Percentiles rank a stretch among this genome's conserved stretches.
phyloP scores from a whole-genome alignment of 2,888 invertebrate species.

The Leptopilina myrica region DNA sequence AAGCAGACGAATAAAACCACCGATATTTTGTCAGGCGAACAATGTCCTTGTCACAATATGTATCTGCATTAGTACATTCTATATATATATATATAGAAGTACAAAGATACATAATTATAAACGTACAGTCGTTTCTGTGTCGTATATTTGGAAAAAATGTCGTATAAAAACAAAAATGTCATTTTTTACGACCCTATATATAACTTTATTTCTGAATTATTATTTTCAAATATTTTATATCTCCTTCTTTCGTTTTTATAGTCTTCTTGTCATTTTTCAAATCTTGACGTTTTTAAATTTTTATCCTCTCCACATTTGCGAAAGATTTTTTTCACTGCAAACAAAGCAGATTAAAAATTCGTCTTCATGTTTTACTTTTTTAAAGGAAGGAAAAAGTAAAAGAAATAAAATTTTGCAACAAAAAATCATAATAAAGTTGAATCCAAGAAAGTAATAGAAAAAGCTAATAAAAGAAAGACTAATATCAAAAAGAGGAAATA shows the following conservation, averaged over 20 bases:
- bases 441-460: too few relatives aligned
- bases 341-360: too few relatives aligned
- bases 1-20: conserved; percentile 28
- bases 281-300: not conserved
- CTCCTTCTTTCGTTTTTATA: not conserved
- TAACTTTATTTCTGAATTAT: not conserved
- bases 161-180: not conserved
- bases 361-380: too few relatives aligned
- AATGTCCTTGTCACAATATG: conserved; percentile 67
- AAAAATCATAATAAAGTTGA: too few relatives aligned
- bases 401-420: too few relatives aligned
- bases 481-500: too few relatives aligned
- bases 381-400: too few relatives aligned
- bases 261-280: not conserved
- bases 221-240: not conserved
- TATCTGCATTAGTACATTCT: conserved; percentile 49
- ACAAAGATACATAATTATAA: too few relatives aligned
- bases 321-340: too few relatives aligned
- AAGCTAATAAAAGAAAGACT: too few relatives aligned
- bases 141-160: too few relatives aligned
- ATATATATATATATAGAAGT: not conserved
- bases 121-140: too few relatives aligned
- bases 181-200: not conserved
- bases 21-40: conserved; percentile 65
- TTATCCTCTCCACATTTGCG: not conserved